Conservation (phyloP, 2,797 vertebrate genomes). For the Taeniopygia guttata region DNA sequence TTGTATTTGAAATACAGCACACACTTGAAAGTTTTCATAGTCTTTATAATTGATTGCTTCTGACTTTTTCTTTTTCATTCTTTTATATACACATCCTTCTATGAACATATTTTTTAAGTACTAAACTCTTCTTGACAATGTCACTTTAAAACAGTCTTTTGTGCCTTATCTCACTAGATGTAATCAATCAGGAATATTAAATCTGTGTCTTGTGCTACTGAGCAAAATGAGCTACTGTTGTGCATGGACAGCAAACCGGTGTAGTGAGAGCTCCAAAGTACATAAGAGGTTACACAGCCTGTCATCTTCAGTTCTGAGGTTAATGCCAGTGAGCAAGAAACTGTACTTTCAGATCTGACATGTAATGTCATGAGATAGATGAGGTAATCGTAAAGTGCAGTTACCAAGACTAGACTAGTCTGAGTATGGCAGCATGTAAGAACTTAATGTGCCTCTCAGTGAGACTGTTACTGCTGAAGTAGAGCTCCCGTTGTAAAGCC, state of each 20-base stretch:
- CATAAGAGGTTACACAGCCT: slow-evolving; percentile 14
- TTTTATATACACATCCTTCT: not conserved
- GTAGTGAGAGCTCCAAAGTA: not conserved
- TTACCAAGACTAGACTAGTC: not conserved
- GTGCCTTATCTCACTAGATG: slow-evolving; percentile 24
- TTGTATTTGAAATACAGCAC: slow-evolving; percentile 1
- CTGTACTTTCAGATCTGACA: slow-evolving; percentile 46
- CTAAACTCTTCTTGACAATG: slow-evolving; percentile 29
- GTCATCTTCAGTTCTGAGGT: slow-evolving; percentile 30
- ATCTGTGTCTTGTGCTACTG: not conserved
- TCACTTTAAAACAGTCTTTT: slow-evolving; percentile 24
- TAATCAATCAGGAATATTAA: slow-evolving; percentile 51
- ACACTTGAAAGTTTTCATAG: not conserved
- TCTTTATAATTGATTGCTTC: slow-evolving; percentile 13
- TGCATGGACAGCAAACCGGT: not conserved
- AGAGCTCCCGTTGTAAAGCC: not conserved
- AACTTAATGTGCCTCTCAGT: slow-evolving; percentile 19
- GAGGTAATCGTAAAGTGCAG: slow-evolving; percentile 46
- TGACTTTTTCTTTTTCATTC: slow-evolving; percentile 23
- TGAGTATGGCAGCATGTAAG: not conserved
- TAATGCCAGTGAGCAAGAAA: slow-evolving; percentile 30
- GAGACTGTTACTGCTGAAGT: not conserved
- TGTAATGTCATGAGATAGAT: slow-evolving; percentile 49
- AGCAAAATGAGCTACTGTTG: not conserved
- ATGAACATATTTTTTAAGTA: slow-evolving; percentile 15